Percentiles rank a stretch among this genome's conserved stretches.
phyloP scores from a whole-genome alignment of 2,797 vertebrate genomes.

The Pangasius krempfi region DNA sequence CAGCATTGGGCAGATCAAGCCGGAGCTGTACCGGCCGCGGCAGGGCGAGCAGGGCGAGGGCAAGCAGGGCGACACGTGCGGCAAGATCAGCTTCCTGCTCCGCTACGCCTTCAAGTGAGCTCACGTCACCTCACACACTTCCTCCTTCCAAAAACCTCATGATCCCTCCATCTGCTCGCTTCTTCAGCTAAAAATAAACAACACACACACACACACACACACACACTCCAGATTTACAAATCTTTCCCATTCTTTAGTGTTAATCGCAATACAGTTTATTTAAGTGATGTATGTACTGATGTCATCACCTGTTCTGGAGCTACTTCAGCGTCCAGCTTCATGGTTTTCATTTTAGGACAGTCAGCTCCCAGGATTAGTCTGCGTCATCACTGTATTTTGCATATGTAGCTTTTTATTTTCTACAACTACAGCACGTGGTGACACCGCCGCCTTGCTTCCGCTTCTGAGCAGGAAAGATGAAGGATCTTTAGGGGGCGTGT shows the following conservation, averaged over 20 bases:
- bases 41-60: slow-evolving; percentile 78
- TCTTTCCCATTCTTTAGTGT: not conserved
- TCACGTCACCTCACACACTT: slow-evolving; percentile 8
- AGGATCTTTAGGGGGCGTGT: no score
- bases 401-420: no score
- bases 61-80: slow-evolving; percentile 79
- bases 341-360: not conserved
- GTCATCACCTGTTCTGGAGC: not conserved
- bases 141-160: slow-evolving; percentile 6
- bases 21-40: slow-evolving; percentile 85
- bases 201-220: slow-evolving; percentile 5
- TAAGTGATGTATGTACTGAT: not conserved
- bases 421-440: no score
- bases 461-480: no score
- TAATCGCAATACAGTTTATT: not conserved
- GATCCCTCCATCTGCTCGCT: slow-evolving; percentile 7
- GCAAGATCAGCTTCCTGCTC: slow-evolving; percentile 90
- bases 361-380: no score
- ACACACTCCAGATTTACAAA: not conserved
- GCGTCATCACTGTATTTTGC: no score
- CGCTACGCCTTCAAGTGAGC: slow-evolving; percentile 87
- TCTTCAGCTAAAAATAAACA: slow-evolving; percentile 15
- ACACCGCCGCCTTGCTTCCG: no score
- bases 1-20: slow-evolving; percentile 91
- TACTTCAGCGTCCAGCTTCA: not conserved